Evolutionary conservation across 2,888 invertebrate genomes (phyloP), one percentile per base, ranked within the genome.

Genomic region (Ernsta delagoae): DNA sequence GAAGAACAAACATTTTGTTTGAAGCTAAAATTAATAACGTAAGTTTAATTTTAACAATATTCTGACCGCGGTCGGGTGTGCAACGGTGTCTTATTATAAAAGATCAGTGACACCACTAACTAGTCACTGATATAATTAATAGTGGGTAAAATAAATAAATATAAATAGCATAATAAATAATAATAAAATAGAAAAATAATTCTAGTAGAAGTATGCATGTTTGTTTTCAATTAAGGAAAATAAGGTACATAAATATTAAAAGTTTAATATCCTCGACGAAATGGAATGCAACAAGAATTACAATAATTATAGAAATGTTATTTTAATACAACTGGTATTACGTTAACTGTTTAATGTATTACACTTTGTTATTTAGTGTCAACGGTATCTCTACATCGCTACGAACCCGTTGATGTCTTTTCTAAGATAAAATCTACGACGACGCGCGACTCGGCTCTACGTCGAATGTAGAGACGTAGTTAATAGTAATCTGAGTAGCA

Each of bases 341-440:
- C 36, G 34, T 36, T 57, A 9, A 36, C 36, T 57, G 39, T 57
- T 57, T 12, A 57, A 57, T 53, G 48, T 31, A 39, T 66, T 11
- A 53, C 57, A 68, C 61, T 50, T 59, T 57, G 62, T 68, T 54
- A 39, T 56, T 65, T 57, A 12, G 62, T 50, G 54, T 68, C 62
- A 36, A 24, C 54, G 48, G 31, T 68, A 68, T 63, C 68, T 63
- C 11, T 54, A 16, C 34, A 56, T 43, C 57, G 57, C 45, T 36
- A 63, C 61, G 72, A 66, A 70, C 76, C 75, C 82, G 83, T 82
- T 82, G 80, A 77, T 71, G 76, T 77, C 77, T 76, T 75, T 76
- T 68, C 70, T 74, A 69, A 71, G 72, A 75, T 74, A 57, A 59
- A 57, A 72, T 70, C 71, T 62, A 41, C 57, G 62, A 45, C 45